Conservation (phyloP, 2,888 invertebrate genomes). For the Cephonodes hylas region DNA sequence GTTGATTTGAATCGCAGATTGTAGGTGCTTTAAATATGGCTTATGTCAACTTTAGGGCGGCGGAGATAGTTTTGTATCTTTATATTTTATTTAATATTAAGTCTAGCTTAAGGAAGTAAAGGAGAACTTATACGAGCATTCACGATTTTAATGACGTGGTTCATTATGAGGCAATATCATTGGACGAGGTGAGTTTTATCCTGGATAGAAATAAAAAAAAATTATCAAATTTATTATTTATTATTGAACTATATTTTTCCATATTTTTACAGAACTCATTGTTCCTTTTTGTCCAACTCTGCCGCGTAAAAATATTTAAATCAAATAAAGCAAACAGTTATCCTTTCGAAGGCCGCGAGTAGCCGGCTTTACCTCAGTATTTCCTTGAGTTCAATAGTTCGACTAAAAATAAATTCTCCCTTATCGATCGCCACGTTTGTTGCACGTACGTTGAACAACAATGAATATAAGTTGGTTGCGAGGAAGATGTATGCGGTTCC, state of each 20-base stretch:
- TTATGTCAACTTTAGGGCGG: slow-evolving; percentile 16
- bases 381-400: slow-evolving; percentile 20
- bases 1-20: slow-evolving; percentile 79
- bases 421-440: slow-evolving; percentile 4
- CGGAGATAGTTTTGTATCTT: slow-evolving; percentile 20
- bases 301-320: too few relatives aligned
- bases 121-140: too few relatives aligned
- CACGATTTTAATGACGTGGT: too few relatives aligned
- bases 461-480: slow-evolving; percentile 1
- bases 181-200: too few relatives aligned
- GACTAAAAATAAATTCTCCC: slow-evolving; percentile 2
- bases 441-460: slow-evolving; percentile 4
- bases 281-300: too few relatives aligned
- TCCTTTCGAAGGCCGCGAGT: background rate
- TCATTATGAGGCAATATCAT: too few relatives aligned
- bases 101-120: too few relatives aligned
- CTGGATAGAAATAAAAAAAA: too few relatives aligned
- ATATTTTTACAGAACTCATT: too few relatives aligned
- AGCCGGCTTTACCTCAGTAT: slow-evolving; percentile 14
- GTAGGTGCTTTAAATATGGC: slow-evolving; percentile 54
- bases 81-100: background rate
- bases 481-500: slow-evolving; percentile 1
- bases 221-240: too few relatives aligned
- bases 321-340: background rate
- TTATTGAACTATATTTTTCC: too few relatives aligned